A percentile compares a stretch with the other conserved stretches of the same genome.
Evolutionary conservation across 2,888 invertebrate species (phyloP).

Genomic region (Drosophila monieri): DNA sequence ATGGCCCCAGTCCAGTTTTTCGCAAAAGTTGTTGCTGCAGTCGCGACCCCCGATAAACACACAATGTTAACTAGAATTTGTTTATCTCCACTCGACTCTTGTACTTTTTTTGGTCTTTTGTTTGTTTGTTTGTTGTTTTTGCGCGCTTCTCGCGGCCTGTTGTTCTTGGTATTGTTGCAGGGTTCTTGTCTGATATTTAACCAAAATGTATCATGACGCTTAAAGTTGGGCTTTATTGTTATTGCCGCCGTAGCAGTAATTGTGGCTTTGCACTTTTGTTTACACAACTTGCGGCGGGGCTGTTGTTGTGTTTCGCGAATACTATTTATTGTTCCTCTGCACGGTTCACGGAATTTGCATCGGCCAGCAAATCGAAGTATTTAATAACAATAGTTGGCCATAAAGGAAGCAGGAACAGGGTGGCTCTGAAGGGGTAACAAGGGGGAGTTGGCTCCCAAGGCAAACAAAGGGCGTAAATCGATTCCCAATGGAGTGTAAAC

Average conservation of each 20-base stretch:
- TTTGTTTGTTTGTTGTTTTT: slow-evolving; percentile 15
- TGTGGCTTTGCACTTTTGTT: slow-evolving; percentile 65
- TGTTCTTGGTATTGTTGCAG: slow-evolving; percentile 41
- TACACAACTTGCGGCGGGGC: slow-evolving; percentile 65
- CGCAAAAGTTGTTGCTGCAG: slow-evolving; percentile 22
- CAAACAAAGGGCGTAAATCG: slow-evolving; percentile 8
- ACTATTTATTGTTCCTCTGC: slow-evolving; percentile 72
- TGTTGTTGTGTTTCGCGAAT: slow-evolving; percentile 58
- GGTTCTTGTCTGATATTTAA: slow-evolving; percentile 64
- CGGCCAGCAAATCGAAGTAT: slow-evolving; percentile 61
- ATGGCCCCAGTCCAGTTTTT: background rate
- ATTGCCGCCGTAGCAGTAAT: slow-evolving; percentile 36
- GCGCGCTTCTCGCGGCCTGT: background rate
- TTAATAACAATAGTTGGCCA: slow-evolving; percentile 20
- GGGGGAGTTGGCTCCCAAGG: background rate
- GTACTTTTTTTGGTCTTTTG: slow-evolving; percentile 1
- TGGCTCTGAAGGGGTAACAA: too few relatives aligned
- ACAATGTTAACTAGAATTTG: slow-evolving; percentile 75
- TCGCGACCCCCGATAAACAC: slow-evolving; percentile 47
- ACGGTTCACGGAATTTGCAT: slow-evolving; percentile 71
- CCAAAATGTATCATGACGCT: slow-evolving; percentile 76
- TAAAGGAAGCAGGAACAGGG: background rate
- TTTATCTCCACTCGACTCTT: slow-evolving; percentile 68
- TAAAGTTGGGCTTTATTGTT: slow-evolving; percentile 59
- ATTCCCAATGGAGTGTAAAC: background rate